Evolutionary conservation across 92 coral and sea anemone genomes (phyloP), one percentile per base, ranked within the genome.

Genomic region (Zoanthus solanderi): DNA sequence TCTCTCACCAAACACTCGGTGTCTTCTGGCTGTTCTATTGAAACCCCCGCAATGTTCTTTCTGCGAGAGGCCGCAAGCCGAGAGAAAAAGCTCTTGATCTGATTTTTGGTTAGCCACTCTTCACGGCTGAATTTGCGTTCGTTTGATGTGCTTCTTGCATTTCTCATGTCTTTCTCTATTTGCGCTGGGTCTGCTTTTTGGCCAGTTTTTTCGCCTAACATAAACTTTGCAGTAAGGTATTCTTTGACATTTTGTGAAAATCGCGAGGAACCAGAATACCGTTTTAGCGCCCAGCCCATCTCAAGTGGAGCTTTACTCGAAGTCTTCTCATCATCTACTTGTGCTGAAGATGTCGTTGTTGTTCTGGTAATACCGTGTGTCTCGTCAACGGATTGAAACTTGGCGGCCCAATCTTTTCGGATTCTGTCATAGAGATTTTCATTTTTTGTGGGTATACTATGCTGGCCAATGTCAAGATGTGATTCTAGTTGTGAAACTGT

Each of bases 1-100:
- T 63, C 57, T 86, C 88, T 83, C 89, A 78, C 72, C 68, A 93
- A 85, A 79, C 96, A 93, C 71, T 88, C 88, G 29, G 90, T 42
- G 75, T 93, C 94, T 42, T 93, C 94, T 75, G 90, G 79, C 57
- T 63, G 48, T 72, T 93, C 96, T 85, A 88, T 34, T 34, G 96
- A 93, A 47, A 90, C 8, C 58, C 96, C 93, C 17, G 87, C 88
- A 61, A 14, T 78, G 83, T 78, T 78, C 83, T 92, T 92, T 18
- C 92, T 87, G 65, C 88, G 86, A 57, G 90, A 68, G 67, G 94
- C 94, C 65, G 92, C 89, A 78, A 93, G 52, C 17, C 87, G 82
- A 11, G 91, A 86, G 87, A 92, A 89, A 75, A 92, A 92, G 68
- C 88, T 72, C 84, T 90, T 81, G 57, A 86, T 90, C 87, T 92